phyloP scores from a whole-genome alignment of 2,888 invertebrate species.

The Euspilapteryx auroguttella region DNA sequence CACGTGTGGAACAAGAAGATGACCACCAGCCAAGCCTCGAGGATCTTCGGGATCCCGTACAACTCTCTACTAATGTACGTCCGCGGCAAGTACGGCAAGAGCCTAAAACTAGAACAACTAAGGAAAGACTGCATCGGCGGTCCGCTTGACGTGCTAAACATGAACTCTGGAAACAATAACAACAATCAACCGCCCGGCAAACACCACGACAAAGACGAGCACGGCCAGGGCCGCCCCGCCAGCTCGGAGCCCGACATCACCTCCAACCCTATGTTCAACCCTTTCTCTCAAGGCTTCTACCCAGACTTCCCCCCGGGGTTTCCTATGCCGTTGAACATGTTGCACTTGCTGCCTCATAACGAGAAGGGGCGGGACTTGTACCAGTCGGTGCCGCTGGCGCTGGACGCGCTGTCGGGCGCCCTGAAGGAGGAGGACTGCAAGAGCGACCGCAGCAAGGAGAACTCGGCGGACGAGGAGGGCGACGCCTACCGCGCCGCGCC shows the following conservation, averaged over 20 bases:
- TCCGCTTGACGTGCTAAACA: constrained; percentile 71
- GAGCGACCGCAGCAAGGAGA: constrained; percentile 65
- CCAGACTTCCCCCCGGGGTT: constrained; percentile 81
- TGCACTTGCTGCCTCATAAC: constrained; percentile 78
- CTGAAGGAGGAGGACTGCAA: constrained; percentile 67
- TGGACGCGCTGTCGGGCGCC: constrained; percentile 54
- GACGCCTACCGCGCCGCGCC: constrained; percentile 48
- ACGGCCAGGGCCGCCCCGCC: constrained; percentile 62
- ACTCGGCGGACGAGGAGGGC: constrained; percentile 62
- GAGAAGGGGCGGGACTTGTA: constrained; percentile 72
- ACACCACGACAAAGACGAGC: constrained; percentile 61
- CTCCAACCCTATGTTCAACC: constrained; percentile 72
- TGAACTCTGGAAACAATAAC: constrained; percentile 64
- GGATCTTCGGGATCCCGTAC: constrained; percentile 92
- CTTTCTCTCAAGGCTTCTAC: constrained; percentile 79
- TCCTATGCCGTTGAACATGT: constrained; percentile 83
- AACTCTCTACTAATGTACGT: constrained; percentile 92
- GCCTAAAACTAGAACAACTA: constrained; percentile 83
- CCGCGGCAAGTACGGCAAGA: constrained; percentile 91
- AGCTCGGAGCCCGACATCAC: constrained; percentile 69
- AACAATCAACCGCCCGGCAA: constrained; percentile 55
- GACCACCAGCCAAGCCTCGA: constrained; percentile 89
- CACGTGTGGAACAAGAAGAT: constrained; percentile 96
- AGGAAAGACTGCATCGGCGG: constrained; percentile 87
- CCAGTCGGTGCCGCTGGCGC: constrained; percentile 56